These are phyloP conservation scores for Liopterus haemorrhoidalis DNA, from an alignment of 2,888 invertebrate genomes.

Conservation along the genomic window DNA sequence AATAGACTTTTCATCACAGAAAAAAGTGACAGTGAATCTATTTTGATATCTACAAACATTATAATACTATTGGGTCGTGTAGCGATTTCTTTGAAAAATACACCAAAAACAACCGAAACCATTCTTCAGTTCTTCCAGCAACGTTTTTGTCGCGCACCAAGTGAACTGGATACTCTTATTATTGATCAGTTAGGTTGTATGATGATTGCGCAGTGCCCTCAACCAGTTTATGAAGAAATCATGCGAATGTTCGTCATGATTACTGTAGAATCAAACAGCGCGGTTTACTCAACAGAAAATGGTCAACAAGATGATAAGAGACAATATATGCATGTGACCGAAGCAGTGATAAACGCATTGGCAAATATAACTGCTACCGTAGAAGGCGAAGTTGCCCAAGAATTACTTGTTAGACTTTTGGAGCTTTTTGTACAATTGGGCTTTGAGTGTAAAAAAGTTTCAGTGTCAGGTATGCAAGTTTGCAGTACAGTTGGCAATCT, in stretches of 20 bases:
- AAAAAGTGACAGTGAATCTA: constrained; percentile 82
- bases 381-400: constrained; percentile 76
- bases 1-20: constrained; percentile 92
- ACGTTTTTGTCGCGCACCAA: constrained; percentile 87
- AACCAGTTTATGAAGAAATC: constrained; percentile 83
- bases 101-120: constrained; percentile 89
- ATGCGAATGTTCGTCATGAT: constrained; percentile 98
- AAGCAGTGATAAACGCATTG: constrained; percentile 92
- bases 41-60: constrained; percentile 91
- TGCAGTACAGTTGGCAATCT: constrained; percentile 95
- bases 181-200: constrained; percentile 97
- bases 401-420: constrained; percentile 78
- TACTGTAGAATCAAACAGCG: constrained; percentile 84
- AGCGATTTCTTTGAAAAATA: constrained; percentile 88
- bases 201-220: constrained; percentile 88
- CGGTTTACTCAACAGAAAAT: constrained; percentile 61
- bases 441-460: constrained; percentile 89
- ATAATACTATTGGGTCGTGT: constrained; percentile 97
- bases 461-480: constrained; percentile 72
- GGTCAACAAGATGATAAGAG: constrained; percentile 54
- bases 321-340: constrained; percentile 75
- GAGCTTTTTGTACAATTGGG: constrained; percentile 98
- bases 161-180: constrained; percentile 86
- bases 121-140: constrained; percentile 97
- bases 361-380: constrained; percentile 94